These are phyloP conservation scores for Burhinus bistriatus DNA, from an alignment of 2,113 vertebrate species.

Conservation along the genomic window DNA sequence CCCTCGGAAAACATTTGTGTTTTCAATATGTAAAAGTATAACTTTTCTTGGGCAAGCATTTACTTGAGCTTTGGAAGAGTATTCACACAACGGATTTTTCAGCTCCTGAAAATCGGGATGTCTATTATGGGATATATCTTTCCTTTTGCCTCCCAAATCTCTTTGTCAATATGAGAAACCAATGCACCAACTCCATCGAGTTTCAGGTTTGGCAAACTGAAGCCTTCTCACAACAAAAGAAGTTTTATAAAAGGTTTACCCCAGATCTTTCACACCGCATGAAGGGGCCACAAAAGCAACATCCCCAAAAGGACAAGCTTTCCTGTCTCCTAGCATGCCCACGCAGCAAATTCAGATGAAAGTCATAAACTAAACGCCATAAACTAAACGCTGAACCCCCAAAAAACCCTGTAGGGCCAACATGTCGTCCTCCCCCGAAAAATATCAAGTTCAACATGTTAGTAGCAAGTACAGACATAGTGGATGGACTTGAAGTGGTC, in stretches of 20 bases:
- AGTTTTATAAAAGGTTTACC: background rate
- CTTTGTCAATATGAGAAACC: background rate
- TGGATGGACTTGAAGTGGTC: background rate
- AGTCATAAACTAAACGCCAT: background rate
- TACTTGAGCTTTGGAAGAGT: background rate
- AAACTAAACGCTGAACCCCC: background rate
- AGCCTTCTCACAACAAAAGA: background rate
- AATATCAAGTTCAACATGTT: background rate
- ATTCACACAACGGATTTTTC: background rate
- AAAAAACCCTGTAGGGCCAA: background rate
- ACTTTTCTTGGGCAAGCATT: background rate
- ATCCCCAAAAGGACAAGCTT: background rate
- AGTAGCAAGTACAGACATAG: background rate
- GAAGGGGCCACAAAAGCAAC: background rate
- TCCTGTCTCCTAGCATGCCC: background rate
- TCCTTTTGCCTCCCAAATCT: background rate
- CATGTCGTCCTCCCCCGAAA: background rate
- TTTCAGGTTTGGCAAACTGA: background rate
- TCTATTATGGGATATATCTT: background rate
- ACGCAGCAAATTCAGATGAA: background rate
- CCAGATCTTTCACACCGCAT: background rate
- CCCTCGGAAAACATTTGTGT: background rate
- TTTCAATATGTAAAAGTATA: background rate
- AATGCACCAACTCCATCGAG: background rate
- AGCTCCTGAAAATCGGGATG: background rate